Conservation (phyloP, 2,888 invertebrate genomes). For the Sussaba pulchella region DNA sequence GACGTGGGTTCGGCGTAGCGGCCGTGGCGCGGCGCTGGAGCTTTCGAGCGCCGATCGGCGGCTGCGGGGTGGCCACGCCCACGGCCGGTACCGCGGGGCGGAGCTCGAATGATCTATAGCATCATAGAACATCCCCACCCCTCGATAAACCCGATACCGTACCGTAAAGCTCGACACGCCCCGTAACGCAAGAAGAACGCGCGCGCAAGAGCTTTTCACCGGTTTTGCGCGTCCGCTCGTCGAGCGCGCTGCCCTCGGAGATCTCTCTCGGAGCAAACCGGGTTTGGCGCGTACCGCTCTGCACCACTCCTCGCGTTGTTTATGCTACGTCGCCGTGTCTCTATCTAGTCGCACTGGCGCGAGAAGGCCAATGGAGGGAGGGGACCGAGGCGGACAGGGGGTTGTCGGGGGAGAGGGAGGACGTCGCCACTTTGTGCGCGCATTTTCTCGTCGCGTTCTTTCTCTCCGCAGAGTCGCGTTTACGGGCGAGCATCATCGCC, state of each 20-base stretch:
- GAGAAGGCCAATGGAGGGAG: too few relatives aligned
- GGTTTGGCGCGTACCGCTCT: constrained; percentile 18
- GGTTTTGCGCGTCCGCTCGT: constrained; percentile 38
- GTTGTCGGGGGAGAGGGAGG: too few relatives aligned
- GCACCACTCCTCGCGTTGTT: constrained; percentile 75
- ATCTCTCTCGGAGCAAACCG: constrained; percentile 41
- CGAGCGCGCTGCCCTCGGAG: constrained; percentile 42
- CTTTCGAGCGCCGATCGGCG: constrained; percentile 70
- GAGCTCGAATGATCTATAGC: constrained; percentile 83
- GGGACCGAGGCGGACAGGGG: too few relatives aligned
- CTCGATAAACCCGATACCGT: constrained; percentile 68
- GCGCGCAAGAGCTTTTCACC: constrained; percentile 71
- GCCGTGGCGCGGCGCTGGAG: constrained; percentile 77
- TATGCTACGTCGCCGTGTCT: constrained; percentile 81
- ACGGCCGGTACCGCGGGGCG: constrained; percentile 74
- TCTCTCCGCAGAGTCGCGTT: constrained; percentile 40
- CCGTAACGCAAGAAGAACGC: constrained; percentile 78
- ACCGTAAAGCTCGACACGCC: constrained; percentile 80
- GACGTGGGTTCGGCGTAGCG: constrained; percentile 37
- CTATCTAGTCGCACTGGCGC: constrained; percentile 80
- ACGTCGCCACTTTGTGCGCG: constrained; percentile 64
- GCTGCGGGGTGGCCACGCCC: constrained; percentile 69
- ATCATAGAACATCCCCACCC: constrained; percentile 83
- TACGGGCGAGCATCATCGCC: constrained; percentile 33
- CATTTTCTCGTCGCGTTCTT: constrained; percentile 44